These are phyloP conservation scores for Cryptoprocta ferox DNA, from an alignment of 2,797 vertebrate species.

Conservation along the genomic window DNA sequence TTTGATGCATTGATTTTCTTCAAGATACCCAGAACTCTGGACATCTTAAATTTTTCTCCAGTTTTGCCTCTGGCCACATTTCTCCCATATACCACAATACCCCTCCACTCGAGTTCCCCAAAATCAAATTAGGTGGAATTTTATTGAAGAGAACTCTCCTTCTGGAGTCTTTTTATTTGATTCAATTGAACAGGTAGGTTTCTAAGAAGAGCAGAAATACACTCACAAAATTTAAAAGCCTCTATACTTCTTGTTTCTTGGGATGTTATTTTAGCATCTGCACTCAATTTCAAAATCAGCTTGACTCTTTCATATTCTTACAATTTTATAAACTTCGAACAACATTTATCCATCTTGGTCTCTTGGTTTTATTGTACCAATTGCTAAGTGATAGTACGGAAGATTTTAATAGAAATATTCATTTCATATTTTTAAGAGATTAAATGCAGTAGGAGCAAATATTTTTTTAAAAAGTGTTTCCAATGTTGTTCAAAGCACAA, in stretches of 20 bases:
- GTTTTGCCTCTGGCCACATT: background rate
- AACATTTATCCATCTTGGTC: background rate
- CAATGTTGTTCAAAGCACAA: constrained; percentile 65
- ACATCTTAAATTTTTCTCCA: background rate
- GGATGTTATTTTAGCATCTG: constrained; percentile 43
- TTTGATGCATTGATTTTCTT: constrained; percentile 41
- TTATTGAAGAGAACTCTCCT: background rate
- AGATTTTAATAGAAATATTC: constrained; percentile 42
- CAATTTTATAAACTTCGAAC: constrained; percentile 50
- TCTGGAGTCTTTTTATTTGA: constrained; percentile 10
- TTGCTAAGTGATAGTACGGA: background rate
- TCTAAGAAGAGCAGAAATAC: constrained; percentile 51
- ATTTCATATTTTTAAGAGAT: constrained; percentile 45
- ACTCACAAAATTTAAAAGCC: constrained; percentile 34
- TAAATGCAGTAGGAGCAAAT: constrained; percentile 23
- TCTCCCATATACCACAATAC: background rate
- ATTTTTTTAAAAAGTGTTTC: background rate
- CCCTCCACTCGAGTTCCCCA: background rate
- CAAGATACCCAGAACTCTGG: constrained; percentile 22
- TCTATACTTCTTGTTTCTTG: background rate
- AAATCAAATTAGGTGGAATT: constrained; percentile 13
- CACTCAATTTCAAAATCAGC: constrained; percentile 52
- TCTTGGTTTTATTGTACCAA: constrained; percentile 24
- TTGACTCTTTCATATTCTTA: constrained; percentile 54
- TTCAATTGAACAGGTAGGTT: constrained; percentile 41